These are phyloP conservation scores for Battus philenor DNA, from an alignment of 1,140 invertebrate species.

Conservation along the genomic window DNA sequence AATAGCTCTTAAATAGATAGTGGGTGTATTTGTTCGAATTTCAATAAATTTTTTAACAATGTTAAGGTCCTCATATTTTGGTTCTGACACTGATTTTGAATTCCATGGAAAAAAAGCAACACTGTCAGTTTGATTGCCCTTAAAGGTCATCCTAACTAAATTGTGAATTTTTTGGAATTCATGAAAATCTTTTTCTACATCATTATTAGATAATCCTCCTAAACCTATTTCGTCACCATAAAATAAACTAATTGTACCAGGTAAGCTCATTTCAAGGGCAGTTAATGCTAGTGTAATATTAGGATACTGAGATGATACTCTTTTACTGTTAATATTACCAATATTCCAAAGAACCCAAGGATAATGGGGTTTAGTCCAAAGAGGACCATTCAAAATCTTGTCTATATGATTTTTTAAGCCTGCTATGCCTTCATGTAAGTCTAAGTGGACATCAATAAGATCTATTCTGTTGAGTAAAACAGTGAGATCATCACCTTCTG, in stretches of 20 bases:
- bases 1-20: constrained; percentile 82
- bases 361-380: constrained; percentile 78
- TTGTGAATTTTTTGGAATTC: constrained; percentile 81
- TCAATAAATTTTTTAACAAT: constrained; percentile 76
- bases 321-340: constrained; percentile 77
- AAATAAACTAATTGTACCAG: constrained; percentile 87
- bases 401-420: constrained; percentile 78
- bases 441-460: constrained; percentile 82
- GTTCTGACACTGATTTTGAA: constrained; percentile 57
- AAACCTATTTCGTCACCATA: constrained; percentile 87
- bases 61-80: constrained; percentile 69
- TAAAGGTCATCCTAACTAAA: constrained; percentile 80
- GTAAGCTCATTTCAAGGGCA: constrained; percentile 83
- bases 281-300: constrained; percentile 81
- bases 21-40: constrained; percentile 78
- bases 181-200: constrained; percentile 76
- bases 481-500: constrained; percentile 55
- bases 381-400: constrained; percentile 71
- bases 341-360: constrained; percentile 89
- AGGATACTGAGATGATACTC: constrained; percentile 75
- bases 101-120: constrained; percentile 77
- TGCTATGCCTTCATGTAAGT: constrained; percentile 77
- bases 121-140: constrained; percentile 34
- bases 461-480: constrained; percentile 80
- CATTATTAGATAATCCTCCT: constrained; percentile 68